phyloP scores from a whole-genome alignment of 2,888 invertebrate genomes.

The Bedellia somnulentella region DNA sequence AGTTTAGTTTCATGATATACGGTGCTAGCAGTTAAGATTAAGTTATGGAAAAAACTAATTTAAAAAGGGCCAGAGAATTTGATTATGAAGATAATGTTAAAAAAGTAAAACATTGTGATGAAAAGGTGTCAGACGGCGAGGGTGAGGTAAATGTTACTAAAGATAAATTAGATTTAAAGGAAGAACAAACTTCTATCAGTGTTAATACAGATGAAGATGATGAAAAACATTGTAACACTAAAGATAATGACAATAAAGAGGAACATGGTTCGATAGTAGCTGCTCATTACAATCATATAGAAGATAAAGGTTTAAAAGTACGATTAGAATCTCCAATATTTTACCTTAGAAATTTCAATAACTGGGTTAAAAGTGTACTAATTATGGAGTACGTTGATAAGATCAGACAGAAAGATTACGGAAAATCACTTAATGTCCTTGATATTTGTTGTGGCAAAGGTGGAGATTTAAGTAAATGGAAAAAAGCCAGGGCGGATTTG shows the following conservation, averaged over 20 bases:
- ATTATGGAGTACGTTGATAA: conserved; percentile 80
- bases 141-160: too few relatives aligned
- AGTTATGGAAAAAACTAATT: too few relatives aligned
- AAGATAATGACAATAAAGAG: conserved; percentile 7
- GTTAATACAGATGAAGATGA: too few relatives aligned
- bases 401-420: conserved; percentile 67
- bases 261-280: conserved; percentile 73
- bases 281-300: conserved; percentile 89
- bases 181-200: too few relatives aligned
- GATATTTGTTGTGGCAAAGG: conserved; percentile 99
- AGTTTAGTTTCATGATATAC: too few relatives aligned
- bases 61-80: too few relatives aligned
- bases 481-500: conserved; percentile 76
- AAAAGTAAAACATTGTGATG: too few relatives aligned
- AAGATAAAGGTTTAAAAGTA: conserved; percentile 78
- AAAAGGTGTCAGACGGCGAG: too few relatives aligned
- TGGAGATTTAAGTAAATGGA: conserved; percentile 97
- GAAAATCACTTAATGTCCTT: conserved; percentile 72
- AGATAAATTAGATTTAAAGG: too few relatives aligned
- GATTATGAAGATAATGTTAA: too few relatives aligned
- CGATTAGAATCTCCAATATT: conserved; percentile 89
- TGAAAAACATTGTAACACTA: not conserved
- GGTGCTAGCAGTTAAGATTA: too few relatives aligned
- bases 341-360: conserved; percentile 95
- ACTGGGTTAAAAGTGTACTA: conserved; percentile 97